Percentiles rank a stretch among this genome's conserved stretches.
phyloP scores from a whole-genome alignment of 2,797 vertebrate species.

The Forpus xanthops region DNA sequence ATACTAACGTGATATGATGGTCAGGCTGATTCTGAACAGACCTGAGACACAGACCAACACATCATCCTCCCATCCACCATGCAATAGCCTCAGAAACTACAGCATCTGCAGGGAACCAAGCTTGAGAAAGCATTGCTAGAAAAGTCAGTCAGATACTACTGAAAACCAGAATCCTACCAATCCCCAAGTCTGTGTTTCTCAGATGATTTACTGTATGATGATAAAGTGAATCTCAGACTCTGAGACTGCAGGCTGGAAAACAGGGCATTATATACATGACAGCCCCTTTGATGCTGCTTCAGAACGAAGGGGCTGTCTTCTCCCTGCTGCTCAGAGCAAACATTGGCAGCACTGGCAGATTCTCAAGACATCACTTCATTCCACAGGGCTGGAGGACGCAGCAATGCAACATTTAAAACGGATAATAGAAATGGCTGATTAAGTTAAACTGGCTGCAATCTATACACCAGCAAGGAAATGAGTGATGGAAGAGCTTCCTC shows the following conservation, averaged over 20 bases:
- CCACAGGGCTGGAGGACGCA: neutral
- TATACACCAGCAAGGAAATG: neutral
- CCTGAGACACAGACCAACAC: neutral
- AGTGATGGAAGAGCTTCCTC: neutral
- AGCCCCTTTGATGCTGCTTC: slow-evolving; percentile 22
- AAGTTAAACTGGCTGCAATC: neutral
- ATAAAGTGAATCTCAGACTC: neutral
- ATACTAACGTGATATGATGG: neutral
- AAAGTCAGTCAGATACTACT: neutral
- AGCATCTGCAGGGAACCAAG: neutral
- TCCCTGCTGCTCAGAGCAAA: neutral
- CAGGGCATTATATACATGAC: neutral
- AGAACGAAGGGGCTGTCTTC: neutral
- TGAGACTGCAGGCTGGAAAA: neutral
- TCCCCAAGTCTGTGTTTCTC: neutral
- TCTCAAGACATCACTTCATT: neutral
- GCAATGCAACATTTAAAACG: neutral
- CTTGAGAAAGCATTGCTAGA: neutral
- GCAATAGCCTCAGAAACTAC: neutral
- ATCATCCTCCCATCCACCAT: neutral
- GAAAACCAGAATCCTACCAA: neutral
- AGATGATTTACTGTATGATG: neutral
- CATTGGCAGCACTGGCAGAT: neutral
- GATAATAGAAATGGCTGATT: neutral
- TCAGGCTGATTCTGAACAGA: neutral